phyloP scores from a whole-genome alignment of 1,140 invertebrate genomes.

The Stegodyphus dumicola region DNA sequence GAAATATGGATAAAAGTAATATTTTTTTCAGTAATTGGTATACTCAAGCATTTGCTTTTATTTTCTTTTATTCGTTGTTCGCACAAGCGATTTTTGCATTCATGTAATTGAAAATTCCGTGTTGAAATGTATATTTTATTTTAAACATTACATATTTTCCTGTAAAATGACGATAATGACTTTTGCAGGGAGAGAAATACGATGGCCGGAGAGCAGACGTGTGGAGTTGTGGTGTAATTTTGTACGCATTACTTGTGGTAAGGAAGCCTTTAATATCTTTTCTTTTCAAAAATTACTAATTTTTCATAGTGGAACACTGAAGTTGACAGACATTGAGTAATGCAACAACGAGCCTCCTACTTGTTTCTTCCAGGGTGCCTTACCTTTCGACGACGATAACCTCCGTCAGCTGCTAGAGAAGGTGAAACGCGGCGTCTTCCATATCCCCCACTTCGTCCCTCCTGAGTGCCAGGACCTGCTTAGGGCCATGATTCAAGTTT shows the following conservation, averaged over 20 bases:
- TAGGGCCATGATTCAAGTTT: slow-evolving; percentile 98
- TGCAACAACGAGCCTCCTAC: no score
- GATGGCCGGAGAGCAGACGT: slow-evolving; percentile 98
- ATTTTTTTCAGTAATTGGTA: no score
- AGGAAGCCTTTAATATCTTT: slow-evolving; percentile 34
- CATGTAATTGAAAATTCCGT: no score
- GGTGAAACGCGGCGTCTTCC: slow-evolving; percentile 98
- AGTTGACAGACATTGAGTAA: no score
- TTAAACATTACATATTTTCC: no score
- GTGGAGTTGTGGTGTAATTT: slow-evolving; percentile 98
- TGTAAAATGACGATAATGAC: not conserved
- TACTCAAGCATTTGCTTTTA: no score
- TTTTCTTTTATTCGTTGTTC: no score
- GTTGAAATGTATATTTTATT: no score
- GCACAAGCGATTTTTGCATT: no score
- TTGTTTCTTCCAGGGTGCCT: slow-evolving; percentile 76
- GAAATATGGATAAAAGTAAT: no score
- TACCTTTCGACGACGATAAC: slow-evolving; percentile 99
- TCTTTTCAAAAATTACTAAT: not conserved
- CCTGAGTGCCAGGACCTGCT: slow-evolving; percentile 97
- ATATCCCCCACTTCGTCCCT: slow-evolving; percentile 99
- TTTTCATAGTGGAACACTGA: no score
- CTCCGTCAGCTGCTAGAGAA: slow-evolving; percentile 97
- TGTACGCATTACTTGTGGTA: slow-evolving; percentile 94
- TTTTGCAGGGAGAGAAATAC: slow-evolving; percentile 95